Percentiles rank a stretch among this genome's conserved stretches.
Conservation (phyloP, 2,888 invertebrate species). For the Noctua pronuba region DNA sequence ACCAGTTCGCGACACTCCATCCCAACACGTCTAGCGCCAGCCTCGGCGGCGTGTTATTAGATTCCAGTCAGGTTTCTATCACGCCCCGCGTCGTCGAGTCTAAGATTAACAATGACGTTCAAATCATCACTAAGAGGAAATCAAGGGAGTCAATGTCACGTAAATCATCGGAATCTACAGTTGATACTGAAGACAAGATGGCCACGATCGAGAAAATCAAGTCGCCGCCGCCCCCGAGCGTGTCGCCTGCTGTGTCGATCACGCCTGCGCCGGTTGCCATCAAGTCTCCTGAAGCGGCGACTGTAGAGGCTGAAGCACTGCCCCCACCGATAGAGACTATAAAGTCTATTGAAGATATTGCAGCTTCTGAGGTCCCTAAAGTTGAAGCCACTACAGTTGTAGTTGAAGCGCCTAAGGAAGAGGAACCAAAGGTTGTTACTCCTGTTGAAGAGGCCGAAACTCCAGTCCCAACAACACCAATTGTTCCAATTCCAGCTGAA, state of each 20-base stretch:
- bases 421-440: conserved; percentile 50
- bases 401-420: conserved; percentile 56
- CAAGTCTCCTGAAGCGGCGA: conserved; percentile 71
- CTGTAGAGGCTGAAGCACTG: conserved; percentile 80
- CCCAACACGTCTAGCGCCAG: conserved; percentile 76
- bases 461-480: conserved; percentile 12
- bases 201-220: conserved; percentile 82
- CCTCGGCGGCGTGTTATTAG: conserved; percentile 78
- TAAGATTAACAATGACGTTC: conserved; percentile 76
- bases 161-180: conserved; percentile 81
- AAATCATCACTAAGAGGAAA: conserved; percentile 79
- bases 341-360: conserved; percentile 76
- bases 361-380: conserved; percentile 75
- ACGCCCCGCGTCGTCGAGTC: conserved; percentile 80
- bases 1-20: conserved; percentile 84
- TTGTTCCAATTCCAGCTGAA: conserved; percentile 11
- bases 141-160: conserved; percentile 80
- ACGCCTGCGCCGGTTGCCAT: conserved; percentile 76
- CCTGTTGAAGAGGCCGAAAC: conserved; percentile 32
- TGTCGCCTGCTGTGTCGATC: conserved; percentile 76
- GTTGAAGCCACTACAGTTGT: conserved; percentile 51
- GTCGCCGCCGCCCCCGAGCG: conserved; percentile 77
- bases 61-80: conserved; percentile 86
- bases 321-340: conserved; percentile 80
- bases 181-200: conserved; percentile 80